Percentiles rank a stretch among this genome's conserved stretches.
These are phyloP conservation scores for Gambusia yucatana DNA, from an alignment of 2,797 vertebrate genomes.

Conservation along the genomic window DNA sequence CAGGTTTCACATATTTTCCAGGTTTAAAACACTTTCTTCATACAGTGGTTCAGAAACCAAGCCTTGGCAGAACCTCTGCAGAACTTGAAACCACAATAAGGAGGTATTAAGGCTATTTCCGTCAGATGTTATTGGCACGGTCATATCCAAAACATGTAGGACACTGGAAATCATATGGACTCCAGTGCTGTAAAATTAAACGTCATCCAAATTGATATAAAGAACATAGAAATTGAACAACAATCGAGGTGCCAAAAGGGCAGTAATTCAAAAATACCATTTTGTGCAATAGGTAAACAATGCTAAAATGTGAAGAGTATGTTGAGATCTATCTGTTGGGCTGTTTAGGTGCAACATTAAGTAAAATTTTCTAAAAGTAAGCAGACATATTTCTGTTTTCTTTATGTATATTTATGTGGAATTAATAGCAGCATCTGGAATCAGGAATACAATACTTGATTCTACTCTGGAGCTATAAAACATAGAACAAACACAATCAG, in stretches of 20 bases:
- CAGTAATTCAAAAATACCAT: background rate
- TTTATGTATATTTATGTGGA: background rate
- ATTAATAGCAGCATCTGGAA: slow-evolving; percentile 11
- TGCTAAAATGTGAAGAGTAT: background rate
- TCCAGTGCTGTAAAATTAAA: background rate
- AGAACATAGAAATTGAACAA: background rate
- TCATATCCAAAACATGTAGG: background rate
- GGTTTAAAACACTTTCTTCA: background rate
- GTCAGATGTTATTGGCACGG: background rate
- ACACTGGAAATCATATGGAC: background rate
- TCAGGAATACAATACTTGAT: slow-evolving; percentile 11
- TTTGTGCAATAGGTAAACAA: background rate
- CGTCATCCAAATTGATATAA: background rate
- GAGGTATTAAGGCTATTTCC: background rate
- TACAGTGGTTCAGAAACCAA: background rate
- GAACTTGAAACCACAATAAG: background rate
- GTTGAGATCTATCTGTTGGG: background rate
- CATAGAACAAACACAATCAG: slow-evolving; percentile 3
- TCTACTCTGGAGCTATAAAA: slow-evolving; percentile 27
- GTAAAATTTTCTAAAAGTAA: slow-evolving; percentile 21
- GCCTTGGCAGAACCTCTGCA: background rate
- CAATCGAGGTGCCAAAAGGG: background rate
- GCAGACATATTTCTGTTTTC: slow-evolving; percentile 1
- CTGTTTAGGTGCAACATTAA: slow-evolving; percentile 1
- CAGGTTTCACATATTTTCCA: background rate